These are phyloP conservation scores for Beris morrisii DNA, from an alignment of 2,888 invertebrate species.

Conservation along the genomic window DNA sequence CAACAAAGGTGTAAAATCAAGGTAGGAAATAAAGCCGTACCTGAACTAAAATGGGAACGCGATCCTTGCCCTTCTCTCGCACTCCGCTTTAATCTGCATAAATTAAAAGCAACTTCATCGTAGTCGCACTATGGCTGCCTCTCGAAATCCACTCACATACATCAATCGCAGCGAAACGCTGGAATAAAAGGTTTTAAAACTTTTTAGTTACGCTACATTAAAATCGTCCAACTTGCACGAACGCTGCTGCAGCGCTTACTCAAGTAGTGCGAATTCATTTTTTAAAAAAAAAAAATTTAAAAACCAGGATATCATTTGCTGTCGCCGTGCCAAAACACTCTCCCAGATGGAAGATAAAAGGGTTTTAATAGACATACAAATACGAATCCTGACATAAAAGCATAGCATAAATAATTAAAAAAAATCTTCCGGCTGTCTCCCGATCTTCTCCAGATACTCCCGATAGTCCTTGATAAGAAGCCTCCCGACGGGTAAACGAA, in stretches of 20 bases:
- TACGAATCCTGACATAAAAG: slow-evolving; percentile 13
- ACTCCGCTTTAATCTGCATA: slow-evolving; percentile 22
- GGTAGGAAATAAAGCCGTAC: slow-evolving; percentile 11
- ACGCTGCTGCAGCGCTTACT: neutral
- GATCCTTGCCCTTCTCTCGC: slow-evolving; percentile 10
- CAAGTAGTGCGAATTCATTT: neutral
- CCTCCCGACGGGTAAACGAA: slow-evolving; percentile 12
- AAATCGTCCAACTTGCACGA: neutral
- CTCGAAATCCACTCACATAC: slow-evolving; percentile 6
- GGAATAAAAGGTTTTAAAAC: slow-evolving; percentile 16
- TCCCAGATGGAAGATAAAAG: slow-evolving; percentile 7
- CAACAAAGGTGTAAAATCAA: slow-evolving; percentile 31
- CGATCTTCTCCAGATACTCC: slow-evolving; percentile 8
- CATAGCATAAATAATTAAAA: slow-evolving; percentile 31
- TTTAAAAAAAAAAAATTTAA: no score
- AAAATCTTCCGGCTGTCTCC: slow-evolving; percentile 17
- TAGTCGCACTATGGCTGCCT: neutral
- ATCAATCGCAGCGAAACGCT: slow-evolving; percentile 15
- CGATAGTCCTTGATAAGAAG: slow-evolving; percentile 21
- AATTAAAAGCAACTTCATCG: slow-evolving; percentile 5
- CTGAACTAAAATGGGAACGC: slow-evolving; percentile 7
- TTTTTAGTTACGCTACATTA: slow-evolving; percentile 15
- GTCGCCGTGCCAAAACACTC: slow-evolving; percentile 15
- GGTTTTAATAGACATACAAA: slow-evolving; percentile 21
- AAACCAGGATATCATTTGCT: neutral